Base-by-base conservation (phyloP, 2,113 vertebrate genomes). In the cattle (Bos taurus) region DNA sequence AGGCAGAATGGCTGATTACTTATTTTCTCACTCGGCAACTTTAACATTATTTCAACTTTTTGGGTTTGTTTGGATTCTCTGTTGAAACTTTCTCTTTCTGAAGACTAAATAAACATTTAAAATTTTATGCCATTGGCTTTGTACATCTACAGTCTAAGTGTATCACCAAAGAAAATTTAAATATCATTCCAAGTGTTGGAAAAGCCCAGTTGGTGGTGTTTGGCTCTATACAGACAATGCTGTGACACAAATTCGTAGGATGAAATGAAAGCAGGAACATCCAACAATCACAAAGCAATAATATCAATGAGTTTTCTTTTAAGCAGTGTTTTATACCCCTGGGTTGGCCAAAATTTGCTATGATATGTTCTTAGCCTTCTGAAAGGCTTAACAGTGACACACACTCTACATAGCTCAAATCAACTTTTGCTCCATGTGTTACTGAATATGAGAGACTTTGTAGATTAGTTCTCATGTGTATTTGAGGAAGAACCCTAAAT, bases 1-100 rank as follows among this genome's bases (percentile, higher is more conserved):
- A 97, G 97, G 96, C 95, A 97, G 96, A 98, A 98, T 98, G 98
- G 97, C 98, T 97, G 96, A 98, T 98, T 98, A 16, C 26, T 62
- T 56, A 12, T 30, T 88, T 96, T 82, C 28, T 93, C 88, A 36
- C 71, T 90, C 77, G 57, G 74, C 52, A 94, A 89, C 67, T 95
- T 82, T 46, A 89, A 77, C 36, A 88, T 80, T 91, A 80, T 36
- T 95, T 93, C 12, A 52, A 30, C 23, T 56, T n/a, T 91, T 95
- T 62, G 16, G 21, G 11, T 67, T 92, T 59, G 16, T 88, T 91
- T 94, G 82, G 62, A 88, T 74, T 46, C 62, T 91, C 87, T 84
- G 21, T 62, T 80, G 46, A 86, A 94, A 71, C 46, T 88, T 93
- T 95, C 59, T 94, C 14, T 52, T 89, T 91, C 50, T 94, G 89